Percentiles rank a stretch among this genome's conserved stretches.
phyloP scores from a whole-genome alignment of 2,113 vertebrate genomes.

The Istiophorus platypterus region DNA sequence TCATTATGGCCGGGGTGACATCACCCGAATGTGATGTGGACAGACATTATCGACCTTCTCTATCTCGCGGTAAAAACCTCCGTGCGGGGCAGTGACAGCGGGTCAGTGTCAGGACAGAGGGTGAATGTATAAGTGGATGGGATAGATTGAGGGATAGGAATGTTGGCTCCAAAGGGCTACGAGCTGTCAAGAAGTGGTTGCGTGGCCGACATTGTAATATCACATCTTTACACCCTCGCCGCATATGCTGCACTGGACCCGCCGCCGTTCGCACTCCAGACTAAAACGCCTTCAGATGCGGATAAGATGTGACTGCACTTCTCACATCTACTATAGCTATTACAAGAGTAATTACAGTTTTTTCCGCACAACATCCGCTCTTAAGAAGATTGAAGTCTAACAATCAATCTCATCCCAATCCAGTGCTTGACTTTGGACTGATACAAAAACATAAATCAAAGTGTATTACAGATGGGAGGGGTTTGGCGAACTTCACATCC shows the following conservation, averaged over 20 bases:
- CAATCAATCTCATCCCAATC: slow-evolving; percentile 53
- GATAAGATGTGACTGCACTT: slow-evolving; percentile 41
- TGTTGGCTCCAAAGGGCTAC: slow-evolving; percentile 48
- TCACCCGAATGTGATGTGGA: slow-evolving; percentile 49
- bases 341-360: slow-evolving; percentile 58
- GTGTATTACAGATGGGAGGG: slow-evolving; percentile 60
- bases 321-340: slow-evolving; percentile 18
- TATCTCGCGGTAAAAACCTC: slow-evolving; percentile 50
- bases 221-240: slow-evolving; percentile 25
- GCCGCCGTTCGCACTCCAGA: background rate
- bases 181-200: slow-evolving; percentile 35
- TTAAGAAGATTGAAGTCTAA: slow-evolving; percentile 56
- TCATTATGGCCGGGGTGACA: slow-evolving; percentile 46
- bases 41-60: slow-evolving; percentile 70
- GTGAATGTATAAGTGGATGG: slow-evolving; percentile 59
- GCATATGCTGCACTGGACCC: background rate
- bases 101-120: slow-evolving; percentile 55
- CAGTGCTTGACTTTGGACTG: slow-evolving; percentile 61
- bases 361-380: slow-evolving; percentile 38
- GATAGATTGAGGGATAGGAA: slow-evolving; percentile 46
- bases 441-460: slow-evolving; percentile 74
- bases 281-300: slow-evolving; percentile 12
- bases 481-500: slow-evolving; percentile 68
- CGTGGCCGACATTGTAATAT: slow-evolving; percentile 33
- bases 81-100: slow-evolving; percentile 49